Evolutionary conservation across 2,113 vertebrate species (phyloP).

Genomic region (Passerina amoena): DNA sequence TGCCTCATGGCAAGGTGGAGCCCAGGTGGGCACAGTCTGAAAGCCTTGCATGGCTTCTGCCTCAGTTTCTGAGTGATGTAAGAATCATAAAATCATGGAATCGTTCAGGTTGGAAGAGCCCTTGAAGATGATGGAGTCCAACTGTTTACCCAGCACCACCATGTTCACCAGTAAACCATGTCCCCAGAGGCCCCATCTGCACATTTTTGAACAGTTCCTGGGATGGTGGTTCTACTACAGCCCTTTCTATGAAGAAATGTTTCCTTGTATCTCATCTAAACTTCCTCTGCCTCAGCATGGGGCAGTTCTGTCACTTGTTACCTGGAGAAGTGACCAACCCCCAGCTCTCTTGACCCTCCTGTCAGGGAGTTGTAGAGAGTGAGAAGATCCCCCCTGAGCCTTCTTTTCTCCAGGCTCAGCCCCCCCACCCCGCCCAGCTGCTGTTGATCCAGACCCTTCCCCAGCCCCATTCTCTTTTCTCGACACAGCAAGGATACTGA

Average conservation of each 20-base stretch:
- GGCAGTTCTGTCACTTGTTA: background rate
- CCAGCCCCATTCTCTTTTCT: background rate
- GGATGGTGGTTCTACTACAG: background rate
- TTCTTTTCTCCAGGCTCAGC: background rate
- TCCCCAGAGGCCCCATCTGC: background rate
- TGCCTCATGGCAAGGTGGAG: accelerated
- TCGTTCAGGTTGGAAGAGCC: background rate
- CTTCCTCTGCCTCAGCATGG: background rate
- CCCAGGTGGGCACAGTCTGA: background rate
- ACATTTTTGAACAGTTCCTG: background rate
- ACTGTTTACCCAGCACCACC: background rate
- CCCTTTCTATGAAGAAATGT: background rate
- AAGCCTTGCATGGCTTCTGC: accelerated
- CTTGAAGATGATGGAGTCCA: background rate
- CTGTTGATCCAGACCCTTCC: background rate
- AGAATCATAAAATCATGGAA: background rate
- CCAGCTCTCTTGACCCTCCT: background rate
- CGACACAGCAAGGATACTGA: background rate
- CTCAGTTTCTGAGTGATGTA: background rate
- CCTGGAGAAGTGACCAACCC: accelerated
- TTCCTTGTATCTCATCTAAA: background rate
- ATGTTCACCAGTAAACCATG: background rate
- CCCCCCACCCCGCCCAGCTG: background rate
- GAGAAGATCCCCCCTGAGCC: background rate
- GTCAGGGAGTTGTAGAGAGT: background rate